phyloP scores from a whole-genome alignment of 2,888 invertebrate species.

The Protonemura montana region DNA sequence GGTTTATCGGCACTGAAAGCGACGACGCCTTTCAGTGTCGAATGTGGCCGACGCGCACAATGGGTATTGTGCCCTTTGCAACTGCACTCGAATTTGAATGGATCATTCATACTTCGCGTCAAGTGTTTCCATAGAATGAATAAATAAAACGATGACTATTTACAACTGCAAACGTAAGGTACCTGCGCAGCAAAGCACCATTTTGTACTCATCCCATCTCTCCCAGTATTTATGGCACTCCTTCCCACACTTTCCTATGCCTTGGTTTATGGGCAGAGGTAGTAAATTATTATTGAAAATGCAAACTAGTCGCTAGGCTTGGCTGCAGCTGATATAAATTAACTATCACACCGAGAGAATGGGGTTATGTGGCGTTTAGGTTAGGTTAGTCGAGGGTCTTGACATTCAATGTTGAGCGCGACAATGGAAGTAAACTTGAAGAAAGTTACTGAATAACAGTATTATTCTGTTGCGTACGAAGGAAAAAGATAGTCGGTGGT shows the following conservation, averaged over 20 bases:
- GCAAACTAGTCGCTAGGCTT: neutral
- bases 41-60: neutral
- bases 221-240: neutral
- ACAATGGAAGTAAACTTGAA: neutral
- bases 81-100: neutral
- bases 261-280: neutral
- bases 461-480: neutral
- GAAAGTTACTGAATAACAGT: slow-evolving; percentile 3
- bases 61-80: neutral
- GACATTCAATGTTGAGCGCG: neutral
- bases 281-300: neutral
- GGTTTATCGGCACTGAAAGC: neutral
- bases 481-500: neutral
- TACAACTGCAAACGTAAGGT: neutral
- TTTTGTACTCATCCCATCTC: neutral
- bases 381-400: slow-evolving; percentile 1
- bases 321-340: neutral
- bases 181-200: neutral
- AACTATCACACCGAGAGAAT: neutral
- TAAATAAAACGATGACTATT: neutral
- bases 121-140: neutral
- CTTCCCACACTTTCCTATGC: neutral
- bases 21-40: neutral
- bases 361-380: neutral
- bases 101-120: neutral